Evolutionary conservation across 2,113 vertebrate species (phyloP).

Genomic region (Columbina picui): DNA sequence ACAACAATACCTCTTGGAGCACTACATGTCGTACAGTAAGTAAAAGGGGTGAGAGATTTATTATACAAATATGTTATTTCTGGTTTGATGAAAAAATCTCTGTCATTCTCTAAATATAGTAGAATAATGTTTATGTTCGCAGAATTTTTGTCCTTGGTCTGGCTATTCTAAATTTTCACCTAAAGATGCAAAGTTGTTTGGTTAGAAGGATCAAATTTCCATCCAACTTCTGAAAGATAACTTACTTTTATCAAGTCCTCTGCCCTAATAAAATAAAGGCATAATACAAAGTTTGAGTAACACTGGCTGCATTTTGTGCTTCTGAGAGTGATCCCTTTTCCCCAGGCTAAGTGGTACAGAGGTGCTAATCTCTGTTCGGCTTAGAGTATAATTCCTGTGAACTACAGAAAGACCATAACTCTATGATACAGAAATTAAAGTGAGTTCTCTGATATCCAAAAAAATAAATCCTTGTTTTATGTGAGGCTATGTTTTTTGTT

Average conservation of each 20-base stretch:
- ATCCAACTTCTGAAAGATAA: neutral
- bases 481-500: neutral
- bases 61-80: neutral
- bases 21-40: neutral
- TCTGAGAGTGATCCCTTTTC: neutral
- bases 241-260: neutral
- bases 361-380: neutral
- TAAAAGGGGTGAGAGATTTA: neutral
- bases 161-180: neutral
- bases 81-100: neutral
- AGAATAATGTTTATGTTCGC: neutral
- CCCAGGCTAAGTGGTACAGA: neutral
- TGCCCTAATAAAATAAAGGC: neutral
- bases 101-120: neutral
- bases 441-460: neutral
- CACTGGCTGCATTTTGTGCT: neutral
- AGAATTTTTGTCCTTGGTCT: neutral
- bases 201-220: neutral
- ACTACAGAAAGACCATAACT: neutral
- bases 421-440: neutral
- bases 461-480: neutral
- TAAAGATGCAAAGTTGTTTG: neutral
- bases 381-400: neutral
- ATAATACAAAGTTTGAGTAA: neutral
- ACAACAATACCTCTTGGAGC: neutral